phyloP scores from a whole-genome alignment of 2,888 invertebrate species.

The Hyppa rectilinea region DNA sequence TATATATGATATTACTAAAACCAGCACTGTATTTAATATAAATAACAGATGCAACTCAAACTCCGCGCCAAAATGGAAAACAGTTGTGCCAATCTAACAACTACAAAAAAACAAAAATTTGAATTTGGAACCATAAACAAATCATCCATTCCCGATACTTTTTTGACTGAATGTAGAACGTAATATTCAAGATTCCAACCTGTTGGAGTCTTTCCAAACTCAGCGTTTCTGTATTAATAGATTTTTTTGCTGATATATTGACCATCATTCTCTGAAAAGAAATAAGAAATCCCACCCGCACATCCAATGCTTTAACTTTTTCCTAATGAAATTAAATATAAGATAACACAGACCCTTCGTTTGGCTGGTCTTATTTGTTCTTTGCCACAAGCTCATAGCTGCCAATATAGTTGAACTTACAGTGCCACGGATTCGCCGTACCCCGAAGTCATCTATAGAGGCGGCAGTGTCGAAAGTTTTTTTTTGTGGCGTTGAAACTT shows the following conservation, averaged over 20 bases:
- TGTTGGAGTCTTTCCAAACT: constrained; percentile 7
- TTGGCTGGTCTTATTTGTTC: not conserved
- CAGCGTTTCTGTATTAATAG: not conserved
- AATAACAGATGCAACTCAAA: too few species aligned
- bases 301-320: not conserved
- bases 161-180: not conserved
- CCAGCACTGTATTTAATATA: too few species aligned
- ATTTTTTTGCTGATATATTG: not conserved
- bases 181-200: not conserved
- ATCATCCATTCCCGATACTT: too few species aligned
- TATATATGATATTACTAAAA: too few species aligned
- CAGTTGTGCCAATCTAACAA: too few species aligned
- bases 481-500: too few species aligned
- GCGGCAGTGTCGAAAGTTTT: too few species aligned
- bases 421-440: too few species aligned
- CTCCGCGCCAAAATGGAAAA: too few species aligned
- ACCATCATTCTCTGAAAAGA: not conserved
- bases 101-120: too few species aligned
- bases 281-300: not conserved
- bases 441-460: too few species aligned
- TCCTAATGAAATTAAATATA: not conserved
- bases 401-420: not conserved
- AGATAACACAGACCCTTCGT: not conserved
- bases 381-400: not conserved
- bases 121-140: too few species aligned